Evolutionary conservation across 2,113 vertebrate species (phyloP), one percentile per base, ranked within the genome.

Genomic region (Himantopus leucocephalus): DNA sequence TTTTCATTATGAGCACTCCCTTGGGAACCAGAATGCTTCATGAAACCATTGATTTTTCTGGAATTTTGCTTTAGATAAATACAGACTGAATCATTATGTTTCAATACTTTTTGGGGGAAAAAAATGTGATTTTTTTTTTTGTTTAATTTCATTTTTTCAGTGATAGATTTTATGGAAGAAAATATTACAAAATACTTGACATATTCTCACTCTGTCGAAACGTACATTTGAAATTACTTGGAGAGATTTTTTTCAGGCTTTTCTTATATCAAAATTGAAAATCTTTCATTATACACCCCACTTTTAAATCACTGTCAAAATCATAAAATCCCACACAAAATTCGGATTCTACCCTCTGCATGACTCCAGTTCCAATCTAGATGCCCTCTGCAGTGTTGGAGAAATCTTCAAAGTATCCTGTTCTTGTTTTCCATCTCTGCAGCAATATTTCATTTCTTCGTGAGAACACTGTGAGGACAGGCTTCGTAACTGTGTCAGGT

Each of bases 31-130:
- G 86, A 78, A 89, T n/a, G 58, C 62, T 85, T 74, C n/a, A 29
- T 22, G 16, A 92, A 78, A 85, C 15, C 84, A 63, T 1, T 66
- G 67, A 66, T 94, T 95, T 95, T 85, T 74, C 62, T 85, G 32
- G 62, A 90, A 76, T 76, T 89, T 91, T 95, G 26, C 26, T 92
- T 92, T 50, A 85, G 76, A 79, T 37, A 85, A 78, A 85, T 41
- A 62, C n/a, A 59, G 35, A 68, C 20, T 43, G 43, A 83, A 86
- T 92, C 39, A 55, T 35, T 24, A 34, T 34, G 63, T 88, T 93
- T 71, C 74, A 62, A 5, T 68, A 56, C 35, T 26, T 79, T 59
- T 63, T 14, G 2, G 8, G 3, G 5, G 7, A 8, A 20, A 58
- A 50, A 34, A 62, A 37, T 6, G 14, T 43, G 43, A 16, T 43